phyloP scores from a whole-genome alignment of 1,140 invertebrate genomes.

The Leptestheria dahalacensis region DNA sequence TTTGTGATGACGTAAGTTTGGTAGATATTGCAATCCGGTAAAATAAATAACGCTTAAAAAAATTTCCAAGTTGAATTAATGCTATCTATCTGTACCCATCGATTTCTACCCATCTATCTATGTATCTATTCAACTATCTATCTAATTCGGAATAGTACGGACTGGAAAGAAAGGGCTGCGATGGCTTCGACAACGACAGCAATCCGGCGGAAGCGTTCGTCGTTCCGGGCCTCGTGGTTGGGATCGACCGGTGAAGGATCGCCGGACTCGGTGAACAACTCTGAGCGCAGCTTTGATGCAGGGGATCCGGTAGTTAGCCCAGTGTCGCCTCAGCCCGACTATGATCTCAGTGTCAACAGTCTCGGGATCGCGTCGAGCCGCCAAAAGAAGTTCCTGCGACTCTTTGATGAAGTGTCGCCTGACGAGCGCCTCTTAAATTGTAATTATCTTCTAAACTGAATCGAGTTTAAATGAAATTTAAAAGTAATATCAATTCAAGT shows the following conservation, averaged over 20 bases:
- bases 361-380: constrained; percentile 33
- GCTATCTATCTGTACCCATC: too few species aligned
- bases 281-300: background rate
- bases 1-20: too few species aligned
- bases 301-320: background rate
- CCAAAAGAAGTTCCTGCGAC: constrained; percentile 56
- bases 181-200: background rate
- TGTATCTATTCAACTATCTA: too few species aligned
- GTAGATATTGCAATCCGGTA: too few species aligned
- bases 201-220: background rate
- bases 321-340: constrained; percentile 25
- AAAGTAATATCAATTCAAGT: background rate
- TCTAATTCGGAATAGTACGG: too few species aligned
- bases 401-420: constrained; percentile 51
- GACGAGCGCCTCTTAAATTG: constrained; percentile 65
- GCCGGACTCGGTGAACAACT: background rate
- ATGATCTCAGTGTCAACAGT: constrained; percentile 14
- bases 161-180: background rate
- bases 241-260: background rate
- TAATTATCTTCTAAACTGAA: constrained; percentile 25
- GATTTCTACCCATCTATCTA: too few species aligned
- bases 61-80: too few species aligned
- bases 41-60: too few species aligned
- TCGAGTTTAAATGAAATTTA: background rate
- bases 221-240: background rate